Evolutionary conservation across 1,140 invertebrate species (phyloP).

Genomic region (Microplitis demolitor): DNA sequence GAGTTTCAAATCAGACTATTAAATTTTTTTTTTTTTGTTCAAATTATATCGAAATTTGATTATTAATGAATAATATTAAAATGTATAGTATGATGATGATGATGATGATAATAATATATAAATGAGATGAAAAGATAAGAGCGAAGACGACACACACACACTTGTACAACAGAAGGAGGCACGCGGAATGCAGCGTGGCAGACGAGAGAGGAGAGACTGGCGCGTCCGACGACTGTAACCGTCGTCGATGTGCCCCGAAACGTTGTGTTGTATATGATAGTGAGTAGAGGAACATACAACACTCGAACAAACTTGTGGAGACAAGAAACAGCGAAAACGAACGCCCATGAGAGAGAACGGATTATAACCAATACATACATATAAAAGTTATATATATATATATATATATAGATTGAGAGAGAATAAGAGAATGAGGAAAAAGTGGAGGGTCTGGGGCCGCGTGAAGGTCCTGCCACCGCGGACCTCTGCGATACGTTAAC

Average conservation of each 20-base stretch:
- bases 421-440: constrained; percentile 15
- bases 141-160: constrained; percentile 10
- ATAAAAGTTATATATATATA: too few relatives aligned
- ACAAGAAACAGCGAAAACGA: constrained; percentile 23
- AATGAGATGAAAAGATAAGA: constrained; percentile 3
- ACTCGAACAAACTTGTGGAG: constrained; percentile 16
- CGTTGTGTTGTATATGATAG: background rate
- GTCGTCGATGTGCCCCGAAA: constrained; percentile 28
- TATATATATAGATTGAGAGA: background rate
- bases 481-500: background rate
- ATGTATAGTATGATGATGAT: too few relatives aligned
- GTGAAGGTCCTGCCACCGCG: constrained; percentile 20
- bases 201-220: constrained; percentile 30
- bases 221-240: constrained; percentile 22
- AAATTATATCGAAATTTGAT: too few relatives aligned
- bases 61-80: too few relatives aligned
- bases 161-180: constrained; percentile 18
- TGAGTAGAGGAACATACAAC: too few relatives aligned
- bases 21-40: too few relatives aligned
- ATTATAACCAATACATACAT: too few relatives aligned
- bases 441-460: constrained; percentile 24
- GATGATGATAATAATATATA: too few relatives aligned
- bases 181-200: constrained; percentile 35
- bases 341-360: constrained; percentile 16
- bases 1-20: constrained; percentile 40